Evolutionary conservation across 2,797 vertebrate species (phyloP).

Genomic region (Spheniscus humboldti): DNA sequence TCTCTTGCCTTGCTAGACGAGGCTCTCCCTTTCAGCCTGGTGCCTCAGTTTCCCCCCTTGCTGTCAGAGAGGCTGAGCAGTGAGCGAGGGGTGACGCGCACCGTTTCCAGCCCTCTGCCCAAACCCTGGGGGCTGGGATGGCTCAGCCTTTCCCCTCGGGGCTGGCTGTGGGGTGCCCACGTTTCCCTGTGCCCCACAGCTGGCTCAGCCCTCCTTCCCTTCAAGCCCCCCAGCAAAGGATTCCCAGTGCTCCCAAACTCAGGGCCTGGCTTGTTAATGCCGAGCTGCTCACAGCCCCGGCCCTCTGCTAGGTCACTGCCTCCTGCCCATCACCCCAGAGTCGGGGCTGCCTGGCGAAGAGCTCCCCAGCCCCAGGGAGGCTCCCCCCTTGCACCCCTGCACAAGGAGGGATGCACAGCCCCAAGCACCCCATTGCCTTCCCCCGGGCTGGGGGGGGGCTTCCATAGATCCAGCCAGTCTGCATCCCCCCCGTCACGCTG

Average conservation of each 20-base stretch:
- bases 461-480: not conserved
- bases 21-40: too few relatives aligned
- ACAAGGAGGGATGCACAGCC: not conserved
- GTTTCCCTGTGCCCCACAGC: not conserved
- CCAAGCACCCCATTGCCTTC: not conserved
- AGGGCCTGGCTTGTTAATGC: not conserved
- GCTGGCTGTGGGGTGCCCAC: not conserved
- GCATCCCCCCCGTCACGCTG: rapidly evolving
- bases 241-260: not conserved
- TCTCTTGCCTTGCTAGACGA: not conserved
- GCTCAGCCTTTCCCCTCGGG: not conserved
- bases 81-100: rapidly evolving
- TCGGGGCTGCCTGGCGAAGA: not conserved
- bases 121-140: too few relatives aligned
- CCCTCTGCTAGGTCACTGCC: not conserved
- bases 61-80: not conserved
- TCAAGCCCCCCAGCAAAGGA: not conserved
- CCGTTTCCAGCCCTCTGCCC: not conserved
- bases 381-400: not conserved
- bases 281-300: not conserved
- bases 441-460: too few relatives aligned
- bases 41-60: not conserved
- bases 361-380: not conserved
- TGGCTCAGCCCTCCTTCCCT: not conserved
- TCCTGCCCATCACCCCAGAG: not conserved